Evolutionary conservation across 2,113 vertebrate genomes (phyloP).

Genomic region (Seriola rivoliana): DNA sequence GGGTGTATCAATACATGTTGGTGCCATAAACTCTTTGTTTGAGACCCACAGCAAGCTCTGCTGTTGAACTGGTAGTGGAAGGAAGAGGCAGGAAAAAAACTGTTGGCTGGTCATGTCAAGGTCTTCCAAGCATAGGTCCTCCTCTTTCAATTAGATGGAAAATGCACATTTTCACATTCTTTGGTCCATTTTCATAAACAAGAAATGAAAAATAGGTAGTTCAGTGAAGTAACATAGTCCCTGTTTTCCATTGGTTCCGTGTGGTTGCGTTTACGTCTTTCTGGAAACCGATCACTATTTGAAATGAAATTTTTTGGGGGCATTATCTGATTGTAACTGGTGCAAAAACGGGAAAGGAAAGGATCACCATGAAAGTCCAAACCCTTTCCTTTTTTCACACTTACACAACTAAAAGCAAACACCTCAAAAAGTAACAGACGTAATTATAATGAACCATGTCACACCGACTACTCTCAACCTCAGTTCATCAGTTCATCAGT

Average conservation of each 20-base stretch:
- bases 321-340: constrained; percentile 6
- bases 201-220: constrained; percentile 52
- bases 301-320: not conserved
- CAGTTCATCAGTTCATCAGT: constrained; percentile 78
- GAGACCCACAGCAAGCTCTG: constrained; percentile 2
- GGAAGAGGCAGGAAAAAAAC: not conserved
- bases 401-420: constrained; percentile 31
- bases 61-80: not conserved
- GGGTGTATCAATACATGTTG: not conserved
- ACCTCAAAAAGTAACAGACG: constrained; percentile 41
- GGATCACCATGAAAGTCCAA: constrained; percentile 11
- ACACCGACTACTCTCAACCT: constrained; percentile 2
- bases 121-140: not conserved
- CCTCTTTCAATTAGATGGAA: constrained; percentile 15
- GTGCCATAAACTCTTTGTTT: constrained; percentile 17
- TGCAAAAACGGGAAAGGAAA: constrained; percentile 11
- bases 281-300: not conserved
- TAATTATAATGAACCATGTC: constrained; percentile 26
- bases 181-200: constrained; percentile 67
- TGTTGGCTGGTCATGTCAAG: not conserved
- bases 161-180: constrained; percentile 51
- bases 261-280: not conserved
- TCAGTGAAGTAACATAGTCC: not conserved
- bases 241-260: constrained; percentile 5
- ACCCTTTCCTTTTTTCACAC: constrained; percentile 41